Evolutionary conservation across 2,888 invertebrate species (phyloP).

Genomic region (Drepanosiphum platanoidis): DNA sequence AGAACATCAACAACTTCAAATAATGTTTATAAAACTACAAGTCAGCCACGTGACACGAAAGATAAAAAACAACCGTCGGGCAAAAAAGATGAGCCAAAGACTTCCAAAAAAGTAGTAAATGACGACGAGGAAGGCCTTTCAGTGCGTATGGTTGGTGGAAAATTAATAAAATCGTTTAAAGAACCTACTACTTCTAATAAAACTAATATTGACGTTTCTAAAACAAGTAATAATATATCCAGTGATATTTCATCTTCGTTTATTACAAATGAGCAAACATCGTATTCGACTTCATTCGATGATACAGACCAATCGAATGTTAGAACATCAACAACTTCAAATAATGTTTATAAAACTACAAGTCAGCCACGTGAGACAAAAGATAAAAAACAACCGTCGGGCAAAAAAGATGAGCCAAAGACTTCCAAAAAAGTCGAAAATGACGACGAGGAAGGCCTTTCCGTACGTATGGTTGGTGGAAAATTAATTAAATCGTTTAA

Average conservation of each 20-base stretch:
- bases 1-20: no score
- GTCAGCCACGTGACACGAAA: no score
- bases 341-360: not conserved
- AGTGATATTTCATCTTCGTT: not conserved
- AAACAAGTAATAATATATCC: not conserved
- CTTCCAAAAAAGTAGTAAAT: no score
- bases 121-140: slow-evolving; percentile 25
- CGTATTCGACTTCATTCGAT: not conserved
- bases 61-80: no score
- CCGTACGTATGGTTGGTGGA: slow-evolving; percentile 61
- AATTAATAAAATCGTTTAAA: slow-evolving; percentile 50
- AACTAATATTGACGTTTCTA: not conserved
- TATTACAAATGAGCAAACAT: not conserved
- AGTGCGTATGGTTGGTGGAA: slow-evolving; percentile 62
- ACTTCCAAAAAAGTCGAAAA: not conserved
- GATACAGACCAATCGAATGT: not conserved
- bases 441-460: slow-evolving; percentile 18
- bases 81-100: no score
- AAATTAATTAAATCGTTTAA: slow-evolving; percentile 51
- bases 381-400: not conserved
- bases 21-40: no score
- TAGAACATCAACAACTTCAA: not conserved
- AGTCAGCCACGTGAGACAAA: not conserved
- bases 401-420: not conserved
- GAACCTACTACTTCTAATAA: slow-evolving; percentile 17